Evolutionary conservation across 92 coral and sea anemone genomes (phyloP).

Genomic region (Pocillopora meandrina): DNA sequence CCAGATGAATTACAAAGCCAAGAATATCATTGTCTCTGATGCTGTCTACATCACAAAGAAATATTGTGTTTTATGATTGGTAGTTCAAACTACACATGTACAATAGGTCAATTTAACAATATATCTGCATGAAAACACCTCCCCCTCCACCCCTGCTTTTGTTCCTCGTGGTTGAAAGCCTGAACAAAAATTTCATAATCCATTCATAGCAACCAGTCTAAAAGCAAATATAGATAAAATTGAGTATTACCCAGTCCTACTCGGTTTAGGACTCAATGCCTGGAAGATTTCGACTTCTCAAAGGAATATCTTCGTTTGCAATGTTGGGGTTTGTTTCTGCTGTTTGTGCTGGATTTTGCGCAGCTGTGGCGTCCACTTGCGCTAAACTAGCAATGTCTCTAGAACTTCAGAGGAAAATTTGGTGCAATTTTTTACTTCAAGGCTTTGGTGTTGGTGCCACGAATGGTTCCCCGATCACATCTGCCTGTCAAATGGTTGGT

Average conservation of each 20-base stretch:
- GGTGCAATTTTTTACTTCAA: constrained; percentile 54
- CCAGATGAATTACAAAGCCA: too few species aligned
- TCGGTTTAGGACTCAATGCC: constrained; percentile 11
- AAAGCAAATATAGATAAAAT: not conserved
- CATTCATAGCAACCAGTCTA: too few species aligned
- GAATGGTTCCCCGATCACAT: constrained; percentile 15
- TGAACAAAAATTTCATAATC: too few species aligned
- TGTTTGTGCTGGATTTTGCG: constrained; percentile 83
- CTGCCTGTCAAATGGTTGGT: constrained; percentile 42
- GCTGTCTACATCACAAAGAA: too few species aligned
- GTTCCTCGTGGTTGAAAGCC: too few species aligned
- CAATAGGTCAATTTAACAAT: too few species aligned
- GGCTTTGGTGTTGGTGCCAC: not conserved
- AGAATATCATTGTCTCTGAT: too few species aligned
- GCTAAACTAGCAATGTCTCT: constrained; percentile 97
- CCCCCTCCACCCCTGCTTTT: too few species aligned
- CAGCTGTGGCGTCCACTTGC: constrained; percentile 88
- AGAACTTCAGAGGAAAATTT: constrained; percentile 43
- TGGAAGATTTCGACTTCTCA: constrained; percentile 3
- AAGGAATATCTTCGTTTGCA: not conserved
- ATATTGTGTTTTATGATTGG: too few species aligned
- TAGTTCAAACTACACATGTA: too few species aligned
- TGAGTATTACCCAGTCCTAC: constrained; percentile 7
- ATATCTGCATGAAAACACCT: too few species aligned
- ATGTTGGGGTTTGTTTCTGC: constrained; percentile 83